A percentile compares a stretch with the other conserved stretches of the same genome.
phyloP scores from a whole-genome alignment of 2,797 vertebrate species.

The Chrosomus eos region DNA sequence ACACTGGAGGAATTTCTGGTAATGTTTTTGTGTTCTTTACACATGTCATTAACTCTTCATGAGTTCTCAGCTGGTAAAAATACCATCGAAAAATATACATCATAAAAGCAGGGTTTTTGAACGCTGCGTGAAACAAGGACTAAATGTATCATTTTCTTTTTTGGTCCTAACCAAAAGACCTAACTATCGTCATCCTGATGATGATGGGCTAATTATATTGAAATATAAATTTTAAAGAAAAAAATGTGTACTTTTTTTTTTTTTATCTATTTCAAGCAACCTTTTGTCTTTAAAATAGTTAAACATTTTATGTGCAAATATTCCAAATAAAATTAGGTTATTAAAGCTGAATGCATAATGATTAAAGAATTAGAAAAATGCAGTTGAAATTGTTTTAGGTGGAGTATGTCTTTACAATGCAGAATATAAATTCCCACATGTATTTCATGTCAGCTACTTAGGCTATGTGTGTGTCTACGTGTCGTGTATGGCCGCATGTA shows the following conservation, averaged over 20 bases:
- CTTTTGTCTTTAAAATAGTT: neutral
- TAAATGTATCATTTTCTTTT: too few relatives aligned
- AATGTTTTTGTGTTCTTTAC: too few relatives aligned
- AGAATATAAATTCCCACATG: neutral
- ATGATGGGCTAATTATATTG: neutral
- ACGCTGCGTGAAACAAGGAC: too few relatives aligned
- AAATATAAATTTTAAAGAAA: neutral
- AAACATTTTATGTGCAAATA: neutral
- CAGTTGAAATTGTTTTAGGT: neutral
- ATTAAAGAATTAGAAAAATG: neutral
- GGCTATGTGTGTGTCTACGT: slow-evolving; percentile 31
- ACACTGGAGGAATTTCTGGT: too few relatives aligned
- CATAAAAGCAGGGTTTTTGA: too few relatives aligned
- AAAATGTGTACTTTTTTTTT: rapidly evolving
- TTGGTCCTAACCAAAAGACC: too few relatives aligned
- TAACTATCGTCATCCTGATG: neutral
- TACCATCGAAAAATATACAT: too few relatives aligned
- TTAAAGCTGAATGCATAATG: too few relatives aligned
- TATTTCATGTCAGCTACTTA: neutral
- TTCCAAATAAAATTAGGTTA: neutral
- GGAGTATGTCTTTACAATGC: neutral
- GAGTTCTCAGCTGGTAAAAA: too few relatives aligned
- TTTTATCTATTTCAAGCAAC: neutral
- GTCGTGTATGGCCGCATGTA: slow-evolving; percentile 10
- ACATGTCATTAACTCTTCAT: too few relatives aligned